Evolutionary conservation across 2,888 invertebrate genomes (phyloP), one percentile per base, ranked within the genome.

Genomic region (Ochlodes sylvanus): DNA sequence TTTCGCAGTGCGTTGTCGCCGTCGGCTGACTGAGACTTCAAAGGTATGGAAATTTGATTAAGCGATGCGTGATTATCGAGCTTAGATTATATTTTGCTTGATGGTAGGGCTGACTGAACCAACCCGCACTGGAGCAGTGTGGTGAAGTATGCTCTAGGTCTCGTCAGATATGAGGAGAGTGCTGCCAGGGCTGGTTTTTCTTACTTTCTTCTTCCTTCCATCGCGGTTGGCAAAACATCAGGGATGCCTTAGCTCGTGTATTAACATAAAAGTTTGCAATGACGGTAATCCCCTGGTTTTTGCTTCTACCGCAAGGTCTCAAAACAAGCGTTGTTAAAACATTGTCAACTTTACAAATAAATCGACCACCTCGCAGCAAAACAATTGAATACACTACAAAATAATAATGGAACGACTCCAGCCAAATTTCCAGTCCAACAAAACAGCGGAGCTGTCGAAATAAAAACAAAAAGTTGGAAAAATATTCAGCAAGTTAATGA

Each of bases 401-500:
- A 65, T 50, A 66, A 66, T 60, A 66, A 60, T 52, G 66, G 58
- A 9, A 57, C 55, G 65, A 66, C 42, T 41, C 47, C 58, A 66
- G 65, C 66, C 66, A 60, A 66, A 66, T 66, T 66, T 66, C 17
- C 60, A 66, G 44, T 27, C 32, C 60, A 66, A 60, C 60, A 66
- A 66, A 66, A 60, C 60, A 63, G 27, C 63, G 52, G 60, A 54
- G 52, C 66, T 66, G 66, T 66, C 66, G 66, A 76, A 76, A 75
- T 67, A 69, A 73, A 76, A 78, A 77, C 73, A 75, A 76, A 81
- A 75, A 77, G 72, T 70, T 70, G 75, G 71, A 74, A 73, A 68
- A 69, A 73, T 73, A 69, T 76, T 75, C 76, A 77, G 78, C 86
- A 89, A 89, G 89, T 91, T 92, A 91, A 92, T 91, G 91, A 91